Conservation (phyloP, 2,888 invertebrate species). For the Hanleya hanleyi region DNA sequence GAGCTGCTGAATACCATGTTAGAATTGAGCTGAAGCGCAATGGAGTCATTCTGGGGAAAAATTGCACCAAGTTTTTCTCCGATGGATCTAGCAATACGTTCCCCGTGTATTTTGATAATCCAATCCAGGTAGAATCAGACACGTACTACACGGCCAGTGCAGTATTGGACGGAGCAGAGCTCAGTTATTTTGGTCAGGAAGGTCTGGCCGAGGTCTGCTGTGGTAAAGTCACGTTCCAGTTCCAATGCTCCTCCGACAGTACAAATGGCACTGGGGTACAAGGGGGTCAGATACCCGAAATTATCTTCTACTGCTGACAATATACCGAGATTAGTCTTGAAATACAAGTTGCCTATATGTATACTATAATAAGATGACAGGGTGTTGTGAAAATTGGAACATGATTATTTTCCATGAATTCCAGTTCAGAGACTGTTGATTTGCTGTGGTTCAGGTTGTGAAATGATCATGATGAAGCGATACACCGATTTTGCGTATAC, state of each 20-base stretch:
- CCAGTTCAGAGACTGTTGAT: no score
- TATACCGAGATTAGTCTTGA: no score
- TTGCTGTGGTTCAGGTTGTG: no score
- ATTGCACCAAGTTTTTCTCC: constrained; percentile 94
- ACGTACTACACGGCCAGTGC: constrained; percentile 97
- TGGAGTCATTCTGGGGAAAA: constrained; percentile 90
- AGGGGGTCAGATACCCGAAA: constrained; percentile 97
- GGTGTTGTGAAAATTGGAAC: no score
- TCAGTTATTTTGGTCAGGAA: constrained; percentile 98
- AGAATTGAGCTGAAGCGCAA: constrained; percentile 94
- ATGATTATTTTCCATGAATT: no score
- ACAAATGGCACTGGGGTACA: constrained; percentile 98
- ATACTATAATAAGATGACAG: no score
- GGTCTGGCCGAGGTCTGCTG: constrained; percentile 92
- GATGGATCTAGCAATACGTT: constrained; percentile 98
- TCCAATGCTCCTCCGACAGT: constrained; percentile 97
- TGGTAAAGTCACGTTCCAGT: constrained; percentile 95
- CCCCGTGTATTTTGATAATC: constrained; percentile 87
- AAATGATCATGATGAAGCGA: no score
- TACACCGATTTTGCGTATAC: no score
- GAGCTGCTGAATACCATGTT: constrained; percentile 95
- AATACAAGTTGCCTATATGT: no score
- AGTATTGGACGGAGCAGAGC: constrained; percentile 91
- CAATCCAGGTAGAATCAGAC: constrained; percentile 92
- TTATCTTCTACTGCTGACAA: constrained; percentile 90